Base-by-base conservation (phyloP, 2,113 vertebrate genomes). In the Melanostigma gelatinosum region DNA sequence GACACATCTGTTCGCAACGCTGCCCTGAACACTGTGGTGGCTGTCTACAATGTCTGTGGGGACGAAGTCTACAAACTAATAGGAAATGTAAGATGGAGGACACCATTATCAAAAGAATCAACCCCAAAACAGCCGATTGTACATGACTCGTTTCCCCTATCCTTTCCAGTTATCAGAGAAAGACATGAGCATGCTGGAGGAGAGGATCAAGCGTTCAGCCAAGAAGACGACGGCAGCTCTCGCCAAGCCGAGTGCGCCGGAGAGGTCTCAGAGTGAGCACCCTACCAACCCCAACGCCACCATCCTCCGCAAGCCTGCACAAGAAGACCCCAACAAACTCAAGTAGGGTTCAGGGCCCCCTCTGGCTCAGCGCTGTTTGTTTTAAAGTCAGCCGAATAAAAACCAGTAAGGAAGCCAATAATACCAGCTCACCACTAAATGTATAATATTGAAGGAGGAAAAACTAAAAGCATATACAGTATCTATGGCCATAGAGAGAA, bases 101-200 rank as follows among this genome's bases (percentile, higher is more conserved):
- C 5, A 4, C 20, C 6, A 0, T 15, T 24, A 0, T 15, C 15
- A 3, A 16, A 22, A 58, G 24, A 58, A 11, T 52, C 12, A 2
- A 4, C 7, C 55, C 44, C 20, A 24, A 48, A 72, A 36, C 8
- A 2, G 27, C 6, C 7, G 29, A 3, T 32, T 57, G 24, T 0
- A 52, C 46, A n/a, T 48, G 18, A 8, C 9, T 54, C 34, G 2
- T 12, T 10, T 29, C 8, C 18, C 0, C 7, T 1, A 0, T 38
- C 7, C 0, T 36, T n/a, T 72, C 12, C 73, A 99, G 98, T 95
- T 99, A 78, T 99, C 98, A 6, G 98, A 99, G 87, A 99, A 99
- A 79, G 98, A 99, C 80, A 96, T 99, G 98, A 99, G 98, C 91
- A 99, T 99, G 98, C 88, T 99, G 38, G 98, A 99, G 85, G 98